Evolutionary conservation across 2,888 invertebrate species (phyloP).

Genomic region (Brachyptera risi): DNA sequence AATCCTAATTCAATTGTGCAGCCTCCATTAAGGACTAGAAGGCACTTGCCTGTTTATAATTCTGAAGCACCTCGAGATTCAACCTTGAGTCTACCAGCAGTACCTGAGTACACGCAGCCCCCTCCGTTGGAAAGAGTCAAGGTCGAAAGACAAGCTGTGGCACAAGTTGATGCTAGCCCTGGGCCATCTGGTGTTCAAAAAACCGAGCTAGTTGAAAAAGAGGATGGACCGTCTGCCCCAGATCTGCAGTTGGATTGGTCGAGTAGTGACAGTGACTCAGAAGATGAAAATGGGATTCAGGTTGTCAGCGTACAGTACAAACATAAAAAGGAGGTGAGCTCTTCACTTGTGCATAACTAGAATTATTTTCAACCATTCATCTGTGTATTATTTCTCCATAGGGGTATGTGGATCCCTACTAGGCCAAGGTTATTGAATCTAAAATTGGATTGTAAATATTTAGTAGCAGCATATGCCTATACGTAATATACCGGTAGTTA

Average conservation of each 20-base stretch:
- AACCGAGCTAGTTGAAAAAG: background rate
- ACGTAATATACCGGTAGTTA: no score
- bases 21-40: background rate
- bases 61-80: background rate
- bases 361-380: no score
- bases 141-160: constrained; percentile 1
- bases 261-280: constrained; percentile 53
- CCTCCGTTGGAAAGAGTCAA: background rate
- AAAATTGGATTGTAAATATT: no score
- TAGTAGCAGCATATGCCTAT: no score
- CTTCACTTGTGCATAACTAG: no score
- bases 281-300: constrained; percentile 53
- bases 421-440: no score
- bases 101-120: background rate
- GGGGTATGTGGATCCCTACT: no score
- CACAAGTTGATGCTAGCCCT: background rate
- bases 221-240: constrained; percentile 58
- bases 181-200: constrained; percentile 31
- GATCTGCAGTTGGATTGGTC: constrained; percentile 76
- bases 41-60: background rate
- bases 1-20: background rate
- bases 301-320: constrained; percentile 43
- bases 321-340: constrained; percentile 36
- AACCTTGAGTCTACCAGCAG: background rate
- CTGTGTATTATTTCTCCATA: no score